A percentile compares a stretch with the other conserved stretches of the same genome.
phyloP scores from a whole-genome alignment of 1,140 invertebrate species.

The Drosophila micromelanica region DNA sequence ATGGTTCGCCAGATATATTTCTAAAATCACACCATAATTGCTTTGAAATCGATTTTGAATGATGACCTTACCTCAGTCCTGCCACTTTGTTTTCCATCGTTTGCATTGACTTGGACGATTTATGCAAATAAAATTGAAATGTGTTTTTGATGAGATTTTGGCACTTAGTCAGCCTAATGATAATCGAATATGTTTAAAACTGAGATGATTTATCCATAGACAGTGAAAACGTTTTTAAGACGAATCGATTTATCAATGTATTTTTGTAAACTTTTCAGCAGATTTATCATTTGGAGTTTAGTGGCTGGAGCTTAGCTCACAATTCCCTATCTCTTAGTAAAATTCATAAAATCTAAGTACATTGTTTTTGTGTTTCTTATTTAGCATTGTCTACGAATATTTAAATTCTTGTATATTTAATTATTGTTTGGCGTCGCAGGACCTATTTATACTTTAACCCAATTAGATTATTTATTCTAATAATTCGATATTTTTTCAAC shows the following conservation, averaged over 20 bases:
- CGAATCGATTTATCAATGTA: constrained; percentile 31
- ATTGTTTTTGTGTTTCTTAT: too few relatives aligned
- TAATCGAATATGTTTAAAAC: constrained; percentile 40
- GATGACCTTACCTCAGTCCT: constrained; percentile 11
- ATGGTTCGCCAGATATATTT: constrained; percentile 34
- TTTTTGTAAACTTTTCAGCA: not conserved
- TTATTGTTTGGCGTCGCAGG: too few relatives aligned
- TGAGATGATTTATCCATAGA: constrained; percentile 23
- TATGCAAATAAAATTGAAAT: constrained; percentile 75
- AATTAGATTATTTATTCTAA: too few relatives aligned
- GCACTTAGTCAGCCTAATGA: constrained; percentile 29
- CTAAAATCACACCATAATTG: constrained; percentile 68
- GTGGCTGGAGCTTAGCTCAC: too few relatives aligned
- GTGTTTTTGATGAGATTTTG: constrained; percentile 72
- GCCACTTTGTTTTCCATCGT: constrained; percentile 11
- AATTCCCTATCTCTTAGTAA: too few relatives aligned
- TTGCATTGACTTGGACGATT: constrained; percentile 58
- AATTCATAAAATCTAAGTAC: too few relatives aligned
- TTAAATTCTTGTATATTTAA: too few relatives aligned
- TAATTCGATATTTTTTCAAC: too few relatives aligned
- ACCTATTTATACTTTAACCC: too few relatives aligned
- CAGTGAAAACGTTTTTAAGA: not conserved
- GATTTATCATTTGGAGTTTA: not conserved
- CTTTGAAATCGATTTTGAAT: constrained; percentile 71
- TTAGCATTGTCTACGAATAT: too few relatives aligned